A percentile compares a stretch with the other conserved stretches of the same genome.
These are phyloP conservation scores for Cyanoliseus patagonus DNA, from an alignment of 2,113 vertebrate genomes.

Conservation along the genomic window DNA sequence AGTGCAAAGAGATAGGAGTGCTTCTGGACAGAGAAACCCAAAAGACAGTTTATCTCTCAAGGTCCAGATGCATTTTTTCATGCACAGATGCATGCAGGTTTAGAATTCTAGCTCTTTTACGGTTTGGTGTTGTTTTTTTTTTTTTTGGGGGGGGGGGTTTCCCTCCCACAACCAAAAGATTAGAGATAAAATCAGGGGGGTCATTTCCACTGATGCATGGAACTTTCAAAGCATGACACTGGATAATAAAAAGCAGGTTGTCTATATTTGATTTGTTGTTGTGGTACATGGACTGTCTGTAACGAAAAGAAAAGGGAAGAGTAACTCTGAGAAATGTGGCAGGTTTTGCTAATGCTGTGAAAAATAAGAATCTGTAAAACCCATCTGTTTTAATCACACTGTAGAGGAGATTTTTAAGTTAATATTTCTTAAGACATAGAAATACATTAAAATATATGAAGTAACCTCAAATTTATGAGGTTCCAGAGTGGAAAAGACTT, in stretches of 20 bases:
- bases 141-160: too few species aligned
- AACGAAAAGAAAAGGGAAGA: not conserved
- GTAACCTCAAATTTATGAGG: not conserved
- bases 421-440: not conserved
- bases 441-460: not conserved
- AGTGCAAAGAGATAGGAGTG: not conserved
- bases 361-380: not conserved
- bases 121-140: rapidly evolving
- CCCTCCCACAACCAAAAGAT: not conserved
- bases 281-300: not conserved
- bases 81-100: not conserved
- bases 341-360: not conserved
- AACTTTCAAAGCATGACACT: not conserved
- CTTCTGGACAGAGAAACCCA: not conserved
- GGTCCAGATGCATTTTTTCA: not conserved
- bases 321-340: not conserved
- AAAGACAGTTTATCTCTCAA: not conserved
- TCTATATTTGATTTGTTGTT: not conserved
- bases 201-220: not conserved
- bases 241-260: constrained; percentile 19
- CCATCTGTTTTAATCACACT: not conserved
- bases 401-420: not conserved
- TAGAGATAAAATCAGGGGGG: not conserved
- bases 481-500: not conserved
- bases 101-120: not conserved